These are phyloP conservation scores for Limnodromus scolopaceus DNA, from an alignment of 2,797 vertebrate genomes.

Conservation along the genomic window DNA sequence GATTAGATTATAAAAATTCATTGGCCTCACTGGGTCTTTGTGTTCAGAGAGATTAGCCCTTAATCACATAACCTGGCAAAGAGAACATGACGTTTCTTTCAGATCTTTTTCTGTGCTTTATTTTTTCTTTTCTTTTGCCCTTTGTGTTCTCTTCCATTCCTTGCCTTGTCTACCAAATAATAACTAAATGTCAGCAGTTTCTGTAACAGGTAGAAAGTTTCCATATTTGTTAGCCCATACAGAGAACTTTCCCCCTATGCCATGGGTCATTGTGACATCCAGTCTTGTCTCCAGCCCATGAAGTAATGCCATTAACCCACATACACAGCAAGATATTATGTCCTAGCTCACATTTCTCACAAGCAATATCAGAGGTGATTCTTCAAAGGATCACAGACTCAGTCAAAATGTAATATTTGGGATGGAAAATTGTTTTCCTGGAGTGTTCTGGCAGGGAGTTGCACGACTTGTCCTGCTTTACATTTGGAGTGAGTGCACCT, in stretches of 20 bases:
- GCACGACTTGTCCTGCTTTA: neutral
- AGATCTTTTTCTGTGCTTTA: neutral
- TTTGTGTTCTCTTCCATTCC: neutral
- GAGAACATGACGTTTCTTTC: neutral
- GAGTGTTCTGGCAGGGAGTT: neutral
- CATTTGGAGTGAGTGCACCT: neutral
- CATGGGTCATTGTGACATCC: neutral
- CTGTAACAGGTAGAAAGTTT: neutral
- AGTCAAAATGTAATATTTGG: neutral
- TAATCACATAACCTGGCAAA: neutral
- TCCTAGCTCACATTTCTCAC: neutral
- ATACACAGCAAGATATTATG: neutral
- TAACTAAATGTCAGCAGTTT: neutral
- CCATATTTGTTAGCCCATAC: neutral
- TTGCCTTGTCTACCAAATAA: neutral
- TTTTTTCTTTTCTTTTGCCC: neutral
- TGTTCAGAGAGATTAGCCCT: neutral
- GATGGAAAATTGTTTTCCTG: neutral
- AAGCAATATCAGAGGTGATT: neutral
- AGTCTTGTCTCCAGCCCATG: neutral
- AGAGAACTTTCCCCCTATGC: neutral
- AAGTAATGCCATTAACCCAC: neutral
- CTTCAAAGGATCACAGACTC: neutral
- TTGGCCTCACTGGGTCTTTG: neutral
- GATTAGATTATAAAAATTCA: neutral